Percentiles rank a stretch among this genome's conserved stretches.
phyloP scores from a whole-genome alignment of 2,888 invertebrate genomes.

The Pterostichus niger region DNA sequence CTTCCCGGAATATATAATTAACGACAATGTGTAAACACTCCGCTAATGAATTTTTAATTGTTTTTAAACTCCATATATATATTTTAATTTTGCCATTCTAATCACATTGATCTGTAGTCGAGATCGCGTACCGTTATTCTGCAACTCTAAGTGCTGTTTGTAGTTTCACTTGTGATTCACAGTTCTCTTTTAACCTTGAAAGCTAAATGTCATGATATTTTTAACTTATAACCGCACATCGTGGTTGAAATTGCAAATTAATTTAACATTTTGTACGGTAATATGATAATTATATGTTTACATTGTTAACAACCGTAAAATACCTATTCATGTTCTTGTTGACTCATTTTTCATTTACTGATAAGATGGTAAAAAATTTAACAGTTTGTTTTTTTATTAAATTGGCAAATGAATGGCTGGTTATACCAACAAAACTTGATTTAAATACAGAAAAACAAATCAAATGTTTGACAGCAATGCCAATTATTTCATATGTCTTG shows the following conservation, averaged over 20 bases:
- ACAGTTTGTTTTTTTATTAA: too few relatives aligned
- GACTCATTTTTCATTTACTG: too few relatives aligned
- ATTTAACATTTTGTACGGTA: constrained; percentile 8
- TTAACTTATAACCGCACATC: background rate
- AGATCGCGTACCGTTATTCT: constrained; percentile 26
- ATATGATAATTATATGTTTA: constrained; percentile 23
- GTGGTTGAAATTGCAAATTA: background rate
- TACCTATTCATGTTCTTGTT: too few relatives aligned
- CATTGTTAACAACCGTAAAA: background rate
- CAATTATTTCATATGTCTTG: too few relatives aligned
- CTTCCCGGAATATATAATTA: constrained; percentile 52
- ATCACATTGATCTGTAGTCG: background rate
- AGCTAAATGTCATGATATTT: constrained; percentile 28
- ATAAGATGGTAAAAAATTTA: too few relatives aligned
- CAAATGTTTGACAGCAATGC: too few relatives aligned
- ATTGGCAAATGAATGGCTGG: background rate
- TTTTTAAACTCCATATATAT: background rate
- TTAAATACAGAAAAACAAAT: background rate
- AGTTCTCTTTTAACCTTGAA: constrained; percentile 31
- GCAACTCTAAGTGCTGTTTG: background rate
- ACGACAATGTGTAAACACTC: background rate
- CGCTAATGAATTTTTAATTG: constrained; percentile 44
- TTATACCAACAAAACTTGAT: background rate
- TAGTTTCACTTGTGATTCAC: constrained; percentile 20
- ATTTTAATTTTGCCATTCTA: too few relatives aligned